These are phyloP conservation scores for Magallana ariakensis DNA, from an alignment of 1,140 invertebrate genomes.

Conservation along the genomic window DNA sequence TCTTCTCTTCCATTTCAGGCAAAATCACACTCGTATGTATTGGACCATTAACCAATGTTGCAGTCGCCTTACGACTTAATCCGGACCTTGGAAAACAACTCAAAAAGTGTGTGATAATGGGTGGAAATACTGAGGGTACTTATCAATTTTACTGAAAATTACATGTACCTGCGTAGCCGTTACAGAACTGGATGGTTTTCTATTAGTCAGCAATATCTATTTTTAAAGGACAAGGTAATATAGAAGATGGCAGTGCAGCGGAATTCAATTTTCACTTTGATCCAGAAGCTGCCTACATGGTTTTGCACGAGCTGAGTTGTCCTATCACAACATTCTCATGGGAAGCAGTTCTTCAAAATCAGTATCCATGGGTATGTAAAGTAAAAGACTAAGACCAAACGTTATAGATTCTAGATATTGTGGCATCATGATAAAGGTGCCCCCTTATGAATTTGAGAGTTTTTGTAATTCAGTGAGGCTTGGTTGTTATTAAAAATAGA, in stretches of 20 bases:
- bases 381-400: no score
- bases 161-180: no score
- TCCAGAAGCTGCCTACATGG: conserved; percentile 90
- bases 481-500: no score
- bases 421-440: no score
- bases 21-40: conserved; percentile 83
- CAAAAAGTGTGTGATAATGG: conserved; percentile 87
- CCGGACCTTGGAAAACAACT: conserved; percentile 83
- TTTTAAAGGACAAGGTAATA: conserved; percentile 79
- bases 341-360: conserved; percentile 68
- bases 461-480: no score
- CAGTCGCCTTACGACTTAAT: conserved; percentile 86
- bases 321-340: conserved; percentile 65
- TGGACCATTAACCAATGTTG: conserved; percentile 89
- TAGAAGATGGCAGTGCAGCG: conserved; percentile 81
- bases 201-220: background rate
- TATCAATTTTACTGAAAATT: no score
- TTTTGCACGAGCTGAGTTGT: conserved; percentile 88
- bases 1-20: conserved; percentile 61
- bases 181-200: no score
- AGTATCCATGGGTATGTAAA: conserved; percentile 63
- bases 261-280: conserved; percentile 91
- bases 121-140: conserved; percentile 84
- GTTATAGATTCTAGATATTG: no score
- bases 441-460: no score